These are phyloP conservation scores for Mola mola DNA, from an alignment of 2,113 vertebrate species.

Conservation along the genomic window DNA sequence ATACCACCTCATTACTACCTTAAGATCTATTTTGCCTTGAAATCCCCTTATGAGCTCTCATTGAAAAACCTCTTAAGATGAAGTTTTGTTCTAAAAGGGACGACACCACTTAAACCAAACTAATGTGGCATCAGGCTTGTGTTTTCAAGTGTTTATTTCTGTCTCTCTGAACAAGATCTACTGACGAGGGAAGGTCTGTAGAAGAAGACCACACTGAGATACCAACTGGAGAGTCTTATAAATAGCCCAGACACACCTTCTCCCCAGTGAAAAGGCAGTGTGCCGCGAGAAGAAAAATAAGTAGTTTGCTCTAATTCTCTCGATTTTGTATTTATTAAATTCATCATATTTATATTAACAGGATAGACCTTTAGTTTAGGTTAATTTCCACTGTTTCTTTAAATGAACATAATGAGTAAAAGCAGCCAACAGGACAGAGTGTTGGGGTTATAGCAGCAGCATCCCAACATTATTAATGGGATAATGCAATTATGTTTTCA, in stretches of 20 bases:
- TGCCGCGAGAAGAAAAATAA: slow-evolving; percentile 27
- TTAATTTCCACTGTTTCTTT: slow-evolving; percentile 21
- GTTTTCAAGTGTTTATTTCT: slow-evolving; percentile 12
- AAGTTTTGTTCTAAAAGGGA: slow-evolving; percentile 34
- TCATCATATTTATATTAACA: slow-evolving; percentile 38
- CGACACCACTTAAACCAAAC: slow-evolving; percentile 1
- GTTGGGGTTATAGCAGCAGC: slow-evolving; percentile 2
- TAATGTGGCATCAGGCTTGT: neutral
- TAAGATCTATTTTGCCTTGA: slow-evolving; percentile 19
- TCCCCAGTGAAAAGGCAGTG: slow-evolving; percentile 39
- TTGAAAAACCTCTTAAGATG: neutral
- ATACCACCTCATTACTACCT: slow-evolving; percentile 1
- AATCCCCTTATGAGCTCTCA: too few relatives aligned
- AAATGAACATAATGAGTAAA: slow-evolving; percentile 17
- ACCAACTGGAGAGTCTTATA: slow-evolving; percentile 51
- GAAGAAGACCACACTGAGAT: slow-evolving; percentile 35
- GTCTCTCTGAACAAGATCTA: slow-evolving; percentile 20
- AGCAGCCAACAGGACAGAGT: neutral
- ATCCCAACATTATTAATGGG: neutral
- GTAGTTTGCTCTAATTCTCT: slow-evolving; percentile 49
- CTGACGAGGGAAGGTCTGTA: slow-evolving; percentile 7
- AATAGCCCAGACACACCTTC: slow-evolving; percentile 55
- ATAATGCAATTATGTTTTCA: neutral
- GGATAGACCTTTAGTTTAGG: slow-evolving; percentile 22
- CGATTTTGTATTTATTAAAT: slow-evolving; percentile 27